phyloP scores from a whole-genome alignment of 2,888 invertebrate species.

The Pyrrhia umbra region DNA sequence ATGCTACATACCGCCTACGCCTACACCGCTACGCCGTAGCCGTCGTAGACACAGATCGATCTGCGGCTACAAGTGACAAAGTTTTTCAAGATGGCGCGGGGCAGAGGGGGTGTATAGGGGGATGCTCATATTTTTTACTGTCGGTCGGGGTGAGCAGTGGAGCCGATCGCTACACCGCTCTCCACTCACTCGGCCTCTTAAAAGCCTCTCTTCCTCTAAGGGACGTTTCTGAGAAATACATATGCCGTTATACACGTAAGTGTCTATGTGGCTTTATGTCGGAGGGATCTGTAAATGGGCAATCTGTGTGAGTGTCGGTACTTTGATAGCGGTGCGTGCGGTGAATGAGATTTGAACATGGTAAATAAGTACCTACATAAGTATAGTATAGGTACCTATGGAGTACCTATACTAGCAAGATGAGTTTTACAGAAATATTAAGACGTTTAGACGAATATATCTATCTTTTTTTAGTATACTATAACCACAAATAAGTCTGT shows the following conservation, averaged over 20 bases:
- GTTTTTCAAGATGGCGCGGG: conserved; percentile 88
- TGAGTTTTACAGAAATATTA: conserved; percentile 6
- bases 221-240: conserved; percentile 81
- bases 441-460: no score
- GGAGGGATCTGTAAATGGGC: conserved; percentile 73
- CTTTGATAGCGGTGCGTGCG: conserved; percentile 63
- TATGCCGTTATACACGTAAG: conserved; percentile 79
- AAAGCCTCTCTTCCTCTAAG: conserved; percentile 82
- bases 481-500: no score
- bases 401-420: not conserved
- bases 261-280: conserved; percentile 77
- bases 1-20: conserved; percentile 58
- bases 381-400: not conserved
- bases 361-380: conserved; percentile 17
- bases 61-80: conserved; percentile 89
- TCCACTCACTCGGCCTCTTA: conserved; percentile 89
- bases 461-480: no score
- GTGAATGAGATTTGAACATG: conserved; percentile 51
- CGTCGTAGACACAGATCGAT: conserved; percentile 87
- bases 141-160: conserved; percentile 89
- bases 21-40: conserved; percentile 76
- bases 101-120: conserved; percentile 73
- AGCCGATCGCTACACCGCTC: conserved; percentile 89
- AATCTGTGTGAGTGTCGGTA: conserved; percentile 67
- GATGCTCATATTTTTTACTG: conserved; percentile 90